Evolutionary conservation across 2,797 vertebrate species (phyloP).

Genomic region (Epinephelus awoara): DNA sequence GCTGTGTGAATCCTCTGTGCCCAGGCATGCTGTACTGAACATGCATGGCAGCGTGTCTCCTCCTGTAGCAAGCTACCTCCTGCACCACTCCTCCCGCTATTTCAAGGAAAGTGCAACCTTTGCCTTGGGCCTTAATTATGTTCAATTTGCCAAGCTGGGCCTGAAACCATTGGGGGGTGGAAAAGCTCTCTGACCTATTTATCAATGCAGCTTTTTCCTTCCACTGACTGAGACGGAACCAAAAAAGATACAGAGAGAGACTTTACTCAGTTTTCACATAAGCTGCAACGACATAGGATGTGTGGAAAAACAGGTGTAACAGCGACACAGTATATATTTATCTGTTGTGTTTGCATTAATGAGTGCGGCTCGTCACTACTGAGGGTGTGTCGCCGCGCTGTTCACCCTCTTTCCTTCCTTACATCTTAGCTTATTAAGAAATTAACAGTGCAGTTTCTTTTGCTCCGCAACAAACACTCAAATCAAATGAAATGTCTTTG

Average conservation of each 20-base stretch:
- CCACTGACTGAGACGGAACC: constrained; percentile 75
- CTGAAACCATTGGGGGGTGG: constrained; percentile 88
- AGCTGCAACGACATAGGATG: constrained; percentile 33
- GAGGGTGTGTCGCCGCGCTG: background rate
- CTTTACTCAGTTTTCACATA: constrained; percentile 57
- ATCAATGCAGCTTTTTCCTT: constrained; percentile 86
- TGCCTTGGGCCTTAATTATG: constrained; percentile 91
- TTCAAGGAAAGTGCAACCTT: constrained; percentile 89
- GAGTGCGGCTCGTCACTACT: background rate
- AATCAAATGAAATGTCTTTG: constrained; percentile 1
- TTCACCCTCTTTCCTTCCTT: background rate
- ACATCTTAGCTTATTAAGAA: background rate
- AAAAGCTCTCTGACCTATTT: constrained; percentile 91
- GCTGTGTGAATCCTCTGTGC: constrained; percentile 61
- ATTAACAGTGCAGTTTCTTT: background rate
- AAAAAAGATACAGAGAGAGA: constrained; percentile 55
- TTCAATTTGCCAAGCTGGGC: constrained; percentile 89
- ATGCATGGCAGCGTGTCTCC: constrained; percentile 69
- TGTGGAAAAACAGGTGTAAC: constrained; percentile 29
- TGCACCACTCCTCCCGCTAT: constrained; percentile 82
- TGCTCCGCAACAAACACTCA: background rate
- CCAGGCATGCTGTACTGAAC: constrained; percentile 75
- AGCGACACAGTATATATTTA: constrained; percentile 8
- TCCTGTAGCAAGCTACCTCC: constrained; percentile 74
- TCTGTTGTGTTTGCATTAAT: constrained; percentile 16